Percentiles rank a stretch among this genome's conserved stretches.
phyloP scores from a whole-genome alignment of 1,140 invertebrate species.

The Archivesica marissinica region DNA sequence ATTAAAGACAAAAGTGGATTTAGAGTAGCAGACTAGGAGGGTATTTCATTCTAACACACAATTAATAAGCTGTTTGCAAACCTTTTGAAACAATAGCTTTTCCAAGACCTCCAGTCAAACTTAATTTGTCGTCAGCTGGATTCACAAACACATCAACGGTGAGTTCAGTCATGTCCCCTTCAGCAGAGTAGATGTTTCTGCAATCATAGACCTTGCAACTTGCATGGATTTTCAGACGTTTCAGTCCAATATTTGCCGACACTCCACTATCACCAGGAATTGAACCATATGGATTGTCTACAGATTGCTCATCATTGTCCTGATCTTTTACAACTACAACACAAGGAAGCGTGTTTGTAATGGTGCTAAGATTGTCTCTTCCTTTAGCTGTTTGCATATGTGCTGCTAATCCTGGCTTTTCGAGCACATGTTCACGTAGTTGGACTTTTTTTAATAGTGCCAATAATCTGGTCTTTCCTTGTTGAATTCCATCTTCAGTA shows the following conservation, averaged over 20 bases:
- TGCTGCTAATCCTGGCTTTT: slow-evolving; percentile 9
- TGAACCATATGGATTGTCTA: not conserved
- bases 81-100: slow-evolving; percentile 39
- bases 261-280: not conserved
- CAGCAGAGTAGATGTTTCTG: not conserved
- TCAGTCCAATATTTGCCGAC: not conserved
- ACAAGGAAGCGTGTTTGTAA: not conserved
- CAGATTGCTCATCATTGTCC: not conserved
- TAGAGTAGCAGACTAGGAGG: too few species aligned
- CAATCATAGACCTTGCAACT: slow-evolving; percentile 13
- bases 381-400: slow-evolving; percentile 37
- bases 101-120: slow-evolving; percentile 42
- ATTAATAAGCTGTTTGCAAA: not conserved
- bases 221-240: not conserved
- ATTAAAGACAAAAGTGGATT: too few species aligned
- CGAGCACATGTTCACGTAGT: not conserved
- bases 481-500: slow-evolving; percentile 16
- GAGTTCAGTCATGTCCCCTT: slow-evolving; percentile 41
- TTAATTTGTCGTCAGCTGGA: slow-evolving; percentile 42
- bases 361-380: slow-evolving; percentile 1
- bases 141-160: slow-evolving; percentile 38
- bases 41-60: too few species aligned
- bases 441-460: not conserved
- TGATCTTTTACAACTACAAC: slow-evolving; percentile 8
- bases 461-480: not conserved